Evolutionary conservation across 2,113 vertebrate genomes (phyloP), one percentile per base, ranked within the genome.

Genomic region (Xiphophorus maculatus): DNA sequence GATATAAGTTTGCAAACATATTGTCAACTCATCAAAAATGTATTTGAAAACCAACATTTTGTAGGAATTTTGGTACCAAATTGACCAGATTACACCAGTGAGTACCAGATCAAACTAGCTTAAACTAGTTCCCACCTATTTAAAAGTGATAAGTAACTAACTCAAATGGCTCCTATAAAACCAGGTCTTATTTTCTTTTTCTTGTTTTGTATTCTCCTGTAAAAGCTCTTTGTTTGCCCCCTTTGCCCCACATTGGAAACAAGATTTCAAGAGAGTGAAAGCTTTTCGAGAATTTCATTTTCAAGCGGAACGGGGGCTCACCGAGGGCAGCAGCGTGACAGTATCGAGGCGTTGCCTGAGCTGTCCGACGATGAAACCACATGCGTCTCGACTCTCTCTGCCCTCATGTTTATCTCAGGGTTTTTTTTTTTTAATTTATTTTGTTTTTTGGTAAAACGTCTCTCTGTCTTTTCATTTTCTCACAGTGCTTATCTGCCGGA

Each of bases 221-320:
- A 74, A 74, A 82, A 77, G 30, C 80, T 81, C 28, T 28, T 28
- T 28, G 28, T 28, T 54, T 62, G 84, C 63, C 14, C 78, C 77
- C 76, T 3, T 54, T 62, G 84, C 63, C 86, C 79, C 17, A n/a
- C 6, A 1, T 74, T 71, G 63, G 37, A 80, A 76, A 87, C 82
- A 82, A 66, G 77, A 89, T 87, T 88, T 84, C 32, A 61, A 79
- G 66, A 64, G 64, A 86, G 63, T 40, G 69, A 81, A 81, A 77
- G 70, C 68, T 58, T 80, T 86, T 84, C 73, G 66, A 84, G 82
- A 77, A 89, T 86, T 84, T 79, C 86, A 88, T 89, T 86, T 87
- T 80, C 28, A 51, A 77, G 83, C 35, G 33, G 69, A 85, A 82
- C 83, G 30, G 30, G 11, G 63, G 84, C 82, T 80, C 66, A 12